phyloP scores from a whole-genome alignment of 2,113 vertebrate genomes.

The Alligator sinensis region DNA sequence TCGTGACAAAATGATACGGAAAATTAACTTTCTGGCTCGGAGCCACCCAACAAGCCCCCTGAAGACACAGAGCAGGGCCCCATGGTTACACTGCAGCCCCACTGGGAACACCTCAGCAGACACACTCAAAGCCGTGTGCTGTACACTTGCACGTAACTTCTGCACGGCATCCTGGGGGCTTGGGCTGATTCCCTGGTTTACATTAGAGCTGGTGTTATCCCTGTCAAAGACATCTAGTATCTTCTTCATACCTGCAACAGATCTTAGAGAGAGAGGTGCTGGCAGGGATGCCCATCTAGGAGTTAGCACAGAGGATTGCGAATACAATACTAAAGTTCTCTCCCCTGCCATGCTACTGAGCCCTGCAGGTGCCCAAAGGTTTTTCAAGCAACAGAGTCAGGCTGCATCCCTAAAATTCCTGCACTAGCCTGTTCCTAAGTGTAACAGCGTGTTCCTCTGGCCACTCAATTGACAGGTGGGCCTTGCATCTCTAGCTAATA shows the following conservation, averaged over 20 bases:
- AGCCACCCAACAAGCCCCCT: fast-evolving
- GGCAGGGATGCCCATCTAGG: neutral
- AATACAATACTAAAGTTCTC: neutral
- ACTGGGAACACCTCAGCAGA: neutral
- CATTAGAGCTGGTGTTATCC: fast-evolving
- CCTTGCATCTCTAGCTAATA: no score
- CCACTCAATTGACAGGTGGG: no score
- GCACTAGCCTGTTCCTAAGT: no score
- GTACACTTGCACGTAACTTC: fast-evolving
- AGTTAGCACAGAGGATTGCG: neutral
- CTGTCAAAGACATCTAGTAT: neutral
- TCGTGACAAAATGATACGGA: fast-evolving
- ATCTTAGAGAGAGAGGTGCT: fast-evolving
- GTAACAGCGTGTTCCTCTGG: no score
- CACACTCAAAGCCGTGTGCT: neutral
- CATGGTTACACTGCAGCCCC: neutral
- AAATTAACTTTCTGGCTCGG: fast-evolving
- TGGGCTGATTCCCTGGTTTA: no score
- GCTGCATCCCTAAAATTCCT: no score
- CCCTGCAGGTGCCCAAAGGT: neutral
- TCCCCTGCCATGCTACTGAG: neutral
- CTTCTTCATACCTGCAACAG: no score
- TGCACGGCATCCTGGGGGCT: no score
- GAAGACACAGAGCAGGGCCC: fast-evolving
- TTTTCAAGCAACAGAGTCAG: neutral